These are phyloP conservation scores for Triops longicaudatus DNA, from an alignment of 1,140 invertebrate genomes.

Conservation along the genomic window DNA sequence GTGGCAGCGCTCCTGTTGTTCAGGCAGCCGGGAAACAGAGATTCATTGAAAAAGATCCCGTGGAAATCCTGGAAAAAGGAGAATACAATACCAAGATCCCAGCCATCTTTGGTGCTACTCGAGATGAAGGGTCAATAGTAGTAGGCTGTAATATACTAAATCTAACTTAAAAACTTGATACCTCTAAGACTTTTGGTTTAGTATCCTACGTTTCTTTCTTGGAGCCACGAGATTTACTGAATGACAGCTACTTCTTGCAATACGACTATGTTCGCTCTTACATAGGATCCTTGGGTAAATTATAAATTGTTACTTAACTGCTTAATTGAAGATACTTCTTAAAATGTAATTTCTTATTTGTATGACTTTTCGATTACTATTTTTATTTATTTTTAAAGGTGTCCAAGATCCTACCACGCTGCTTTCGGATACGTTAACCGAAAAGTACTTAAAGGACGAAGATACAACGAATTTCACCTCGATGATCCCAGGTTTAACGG, in stretches of 20 bases:
- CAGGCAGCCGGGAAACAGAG: slow-evolving; percentile 27
- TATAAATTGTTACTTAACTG: not conserved
- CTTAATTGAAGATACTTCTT: not conserved
- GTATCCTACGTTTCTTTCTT: slow-evolving; percentile 26
- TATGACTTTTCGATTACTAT: too few species aligned
- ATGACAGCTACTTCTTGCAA: slow-evolving; percentile 28
- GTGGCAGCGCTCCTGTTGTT: slow-evolving; percentile 27
- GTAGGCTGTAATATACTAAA: slow-evolving; percentile 26
- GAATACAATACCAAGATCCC: slow-evolving; percentile 25
- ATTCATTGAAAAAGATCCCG: slow-evolving; percentile 26
- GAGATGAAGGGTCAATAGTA: slow-evolving; percentile 27
- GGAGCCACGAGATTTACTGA: slow-evolving; percentile 20
- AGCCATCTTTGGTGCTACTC: slow-evolving; percentile 27
- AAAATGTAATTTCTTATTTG: not conserved
- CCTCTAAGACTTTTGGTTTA: slow-evolving; percentile 16
- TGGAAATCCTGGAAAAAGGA: slow-evolving; percentile 22
- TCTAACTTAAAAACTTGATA: too few species aligned
- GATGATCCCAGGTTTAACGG: slow-evolving; percentile 21
- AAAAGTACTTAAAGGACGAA: slow-evolving; percentile 21
- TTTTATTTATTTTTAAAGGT: slow-evolving; percentile 13
- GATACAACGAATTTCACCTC: slow-evolving; percentile 22
- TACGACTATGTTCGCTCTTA: slow-evolving; percentile 20
- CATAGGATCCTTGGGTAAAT: slow-evolving; percentile 24
- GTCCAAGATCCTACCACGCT: slow-evolving; percentile 16
- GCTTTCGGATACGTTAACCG: slow-evolving; percentile 17